Evolutionary conservation across 2,797 vertebrate genomes (phyloP).

Genomic region (Micropoecilia bifurca): DNA sequence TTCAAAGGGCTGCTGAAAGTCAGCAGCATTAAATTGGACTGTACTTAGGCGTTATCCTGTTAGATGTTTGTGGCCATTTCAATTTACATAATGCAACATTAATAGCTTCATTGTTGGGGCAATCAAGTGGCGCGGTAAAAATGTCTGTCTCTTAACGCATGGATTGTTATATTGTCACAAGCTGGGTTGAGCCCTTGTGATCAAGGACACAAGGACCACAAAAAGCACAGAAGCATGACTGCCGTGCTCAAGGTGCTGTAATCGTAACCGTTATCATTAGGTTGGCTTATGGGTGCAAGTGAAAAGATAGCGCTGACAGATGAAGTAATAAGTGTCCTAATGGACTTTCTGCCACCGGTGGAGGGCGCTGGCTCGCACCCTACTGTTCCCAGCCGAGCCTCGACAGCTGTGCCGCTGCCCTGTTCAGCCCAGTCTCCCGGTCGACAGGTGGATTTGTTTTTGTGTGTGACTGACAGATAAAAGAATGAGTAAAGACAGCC

Average conservation of each 20-base stretch:
- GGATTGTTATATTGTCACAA: slow-evolving; percentile 65
- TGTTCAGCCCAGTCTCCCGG: slow-evolving; percentile 66
- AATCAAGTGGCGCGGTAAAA: slow-evolving; percentile 67
- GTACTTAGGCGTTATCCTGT: slow-evolving; percentile 78
- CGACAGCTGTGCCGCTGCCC: slow-evolving; percentile 72
- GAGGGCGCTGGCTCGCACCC: slow-evolving; percentile 73
- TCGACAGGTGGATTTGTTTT: slow-evolving; percentile 85
- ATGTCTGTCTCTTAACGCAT: slow-evolving; percentile 69
- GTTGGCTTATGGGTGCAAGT: slow-evolving; percentile 58
- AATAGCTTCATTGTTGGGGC: slow-evolving; percentile 77
- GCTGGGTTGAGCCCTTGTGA: slow-evolving; percentile 64
- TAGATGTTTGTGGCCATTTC: slow-evolving; percentile 77
- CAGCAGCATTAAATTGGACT: slow-evolving; percentile 80
- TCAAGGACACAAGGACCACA: slow-evolving; percentile 72
- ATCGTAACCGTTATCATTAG: slow-evolving; percentile 74
- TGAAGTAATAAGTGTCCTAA: slow-evolving; percentile 75
- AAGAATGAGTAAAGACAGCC: slow-evolving; percentile 82
- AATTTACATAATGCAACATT: slow-evolving; percentile 81
- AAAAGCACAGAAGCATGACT: slow-evolving; percentile 68
- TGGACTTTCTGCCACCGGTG: slow-evolving; percentile 75
- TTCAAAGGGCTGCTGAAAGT: slow-evolving; percentile 82
- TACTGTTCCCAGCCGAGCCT: slow-evolving; percentile 43
- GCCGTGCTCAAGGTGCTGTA: slow-evolving; percentile 58
- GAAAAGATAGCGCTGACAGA: slow-evolving; percentile 68
- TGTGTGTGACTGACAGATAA: slow-evolving; percentile 81